These are phyloP conservation scores for Zoanthus sociatus DNA, from an alignment of 92 coral and sea anemone species.

Conservation along the genomic window DNA sequence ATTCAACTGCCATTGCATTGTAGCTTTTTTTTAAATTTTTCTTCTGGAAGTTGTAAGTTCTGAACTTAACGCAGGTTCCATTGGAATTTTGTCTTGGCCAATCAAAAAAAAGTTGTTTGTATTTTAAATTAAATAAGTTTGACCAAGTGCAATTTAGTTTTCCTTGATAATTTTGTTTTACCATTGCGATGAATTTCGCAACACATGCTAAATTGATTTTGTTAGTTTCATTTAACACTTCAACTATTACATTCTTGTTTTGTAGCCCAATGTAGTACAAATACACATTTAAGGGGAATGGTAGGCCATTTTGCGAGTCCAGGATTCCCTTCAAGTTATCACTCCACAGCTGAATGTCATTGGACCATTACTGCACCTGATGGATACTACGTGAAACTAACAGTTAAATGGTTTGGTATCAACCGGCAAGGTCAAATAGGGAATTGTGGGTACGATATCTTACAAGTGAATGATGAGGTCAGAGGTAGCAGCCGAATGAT, in stretches of 20 bases:
- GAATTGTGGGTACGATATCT: slow-evolving; percentile 42
- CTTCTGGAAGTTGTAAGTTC: too few relatives aligned
- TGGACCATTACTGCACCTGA: slow-evolving; percentile 45
- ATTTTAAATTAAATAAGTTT: too few relatives aligned
- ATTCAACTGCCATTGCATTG: too few relatives aligned
- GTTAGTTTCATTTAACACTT: background rate
- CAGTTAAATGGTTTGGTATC: slow-evolving; percentile 39
- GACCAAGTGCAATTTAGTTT: too few relatives aligned
- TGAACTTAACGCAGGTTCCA: too few relatives aligned
- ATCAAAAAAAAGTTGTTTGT: too few relatives aligned
- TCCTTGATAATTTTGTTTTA: too few relatives aligned
- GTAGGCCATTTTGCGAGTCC: slow-evolving; percentile 43
- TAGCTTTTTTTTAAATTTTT: too few relatives aligned
- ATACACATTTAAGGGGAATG: slow-evolving; percentile 34
- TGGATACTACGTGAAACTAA: slow-evolving; percentile 25
- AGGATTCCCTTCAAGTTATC: slow-evolving; percentile 27
- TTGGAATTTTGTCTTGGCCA: too few relatives aligned
- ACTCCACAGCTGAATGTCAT: slow-evolving; percentile 7
- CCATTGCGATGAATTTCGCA: too few relatives aligned
- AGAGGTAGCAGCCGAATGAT: slow-evolving; percentile 32
- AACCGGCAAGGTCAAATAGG: slow-evolving; percentile 7
- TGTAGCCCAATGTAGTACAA: slow-evolving; percentile 21
- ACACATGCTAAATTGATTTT: too few relatives aligned
- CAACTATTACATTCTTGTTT: background rate
- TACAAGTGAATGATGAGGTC: slow-evolving; percentile 41